Percentiles rank a stretch among this genome's conserved stretches.
phyloP scores from a whole-genome alignment of 1,140 invertebrate genomes.

The Anadara kagoshimensis region DNA sequence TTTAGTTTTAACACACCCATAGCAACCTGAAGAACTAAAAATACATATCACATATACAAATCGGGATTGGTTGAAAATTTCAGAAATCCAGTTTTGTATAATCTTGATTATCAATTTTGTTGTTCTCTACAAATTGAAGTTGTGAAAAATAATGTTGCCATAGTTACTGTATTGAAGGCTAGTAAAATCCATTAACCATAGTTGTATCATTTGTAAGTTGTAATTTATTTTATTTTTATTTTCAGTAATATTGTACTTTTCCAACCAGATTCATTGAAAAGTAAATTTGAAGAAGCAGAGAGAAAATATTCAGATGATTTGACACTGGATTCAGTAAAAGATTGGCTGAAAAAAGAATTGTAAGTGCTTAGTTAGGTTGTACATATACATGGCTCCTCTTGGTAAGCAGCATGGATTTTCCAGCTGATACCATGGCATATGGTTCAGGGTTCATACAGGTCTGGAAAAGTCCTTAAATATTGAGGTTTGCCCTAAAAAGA shows the following conservation, averaged over 20 bases:
- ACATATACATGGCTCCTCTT: too few species aligned
- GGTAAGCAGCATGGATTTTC: too few species aligned
- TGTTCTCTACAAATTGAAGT: background rate
- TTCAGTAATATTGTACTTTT: conserved; percentile 90
- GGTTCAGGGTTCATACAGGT: too few species aligned
- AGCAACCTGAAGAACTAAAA: too few species aligned
- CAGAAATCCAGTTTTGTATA: too few species aligned
- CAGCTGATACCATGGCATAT: too few species aligned
- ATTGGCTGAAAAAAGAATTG: conserved; percentile 93
- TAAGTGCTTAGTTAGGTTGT: too few species aligned
- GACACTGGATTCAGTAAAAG: conserved; percentile 86
- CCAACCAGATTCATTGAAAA: conserved; percentile 85
- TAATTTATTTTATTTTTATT: background rate
- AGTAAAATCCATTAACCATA: background rate
- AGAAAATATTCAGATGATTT: conserved; percentile 97
- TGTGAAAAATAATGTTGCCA: background rate
- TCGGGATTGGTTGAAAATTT: too few species aligned
- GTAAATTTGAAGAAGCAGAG: conserved; percentile 93
- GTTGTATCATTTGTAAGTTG: background rate
- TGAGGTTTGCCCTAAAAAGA: too few species aligned
- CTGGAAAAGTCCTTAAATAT: too few species aligned
- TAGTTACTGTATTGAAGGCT: background rate
- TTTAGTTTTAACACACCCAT: too few species aligned
- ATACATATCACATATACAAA: too few species aligned
- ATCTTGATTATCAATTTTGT: background rate